Evolutionary conservation across 1,140 invertebrate genomes (phyloP).

Genomic region (Lucilia cuprina): DNA sequence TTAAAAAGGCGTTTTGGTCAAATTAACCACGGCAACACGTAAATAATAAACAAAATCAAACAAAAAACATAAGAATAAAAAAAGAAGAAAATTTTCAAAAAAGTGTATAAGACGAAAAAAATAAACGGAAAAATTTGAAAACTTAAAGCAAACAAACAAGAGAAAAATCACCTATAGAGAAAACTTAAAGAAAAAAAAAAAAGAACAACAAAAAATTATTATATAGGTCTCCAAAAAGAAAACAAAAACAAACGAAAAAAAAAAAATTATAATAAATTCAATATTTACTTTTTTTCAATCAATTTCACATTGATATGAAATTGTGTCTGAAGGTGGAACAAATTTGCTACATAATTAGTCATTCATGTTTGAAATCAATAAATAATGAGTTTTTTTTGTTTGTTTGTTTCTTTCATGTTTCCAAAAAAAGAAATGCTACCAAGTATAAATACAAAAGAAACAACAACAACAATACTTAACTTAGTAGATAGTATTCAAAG

Average conservation of each 20-base stretch:
- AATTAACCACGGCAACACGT: slow-evolving; percentile 24
- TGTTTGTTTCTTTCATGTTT: not conserved
- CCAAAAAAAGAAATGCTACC: slow-evolving; percentile 21
- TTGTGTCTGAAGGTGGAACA: slow-evolving; percentile 18
- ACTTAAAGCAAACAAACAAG: not conserved
- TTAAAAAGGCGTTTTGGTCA: slow-evolving; percentile 10
- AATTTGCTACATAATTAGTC: slow-evolving; percentile 31
- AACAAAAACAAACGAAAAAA: not conserved
- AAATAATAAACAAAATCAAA: slow-evolving; percentile 22
- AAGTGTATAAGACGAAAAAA: not conserved
- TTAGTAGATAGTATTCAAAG: not conserved
- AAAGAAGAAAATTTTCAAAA: not conserved
- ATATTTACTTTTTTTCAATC: slow-evolving; percentile 10
- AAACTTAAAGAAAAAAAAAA: not conserved
- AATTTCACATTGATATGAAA: slow-evolving; percentile 30
- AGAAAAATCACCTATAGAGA: not conserved
- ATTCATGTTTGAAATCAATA: slow-evolving; percentile 1
- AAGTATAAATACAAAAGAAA: slow-evolving; percentile 1
- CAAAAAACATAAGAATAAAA: slow-evolving; percentile 3
- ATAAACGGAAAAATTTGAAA: not conserved
- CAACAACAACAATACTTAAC: not conserved
- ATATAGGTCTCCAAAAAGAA: not conserved
- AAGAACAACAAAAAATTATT: not conserved
- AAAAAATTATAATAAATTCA: not conserved
- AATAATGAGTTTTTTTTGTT: not conserved